Evolutionary conservation across 2,797 vertebrate genomes (phyloP).

Genomic region (Parauchenoglanis punctatus): DNA sequence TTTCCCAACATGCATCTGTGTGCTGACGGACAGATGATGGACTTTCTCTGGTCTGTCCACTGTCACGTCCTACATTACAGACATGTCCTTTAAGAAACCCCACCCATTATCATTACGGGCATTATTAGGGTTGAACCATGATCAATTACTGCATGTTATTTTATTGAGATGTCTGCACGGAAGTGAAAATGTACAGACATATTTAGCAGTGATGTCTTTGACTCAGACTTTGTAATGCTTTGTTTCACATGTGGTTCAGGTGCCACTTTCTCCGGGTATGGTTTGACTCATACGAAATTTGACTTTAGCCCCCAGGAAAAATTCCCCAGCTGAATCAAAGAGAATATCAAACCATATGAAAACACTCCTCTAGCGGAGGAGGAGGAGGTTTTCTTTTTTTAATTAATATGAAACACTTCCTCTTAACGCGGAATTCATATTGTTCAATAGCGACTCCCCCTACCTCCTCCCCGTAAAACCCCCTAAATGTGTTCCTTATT

Average conservation of each 20-base stretch:
- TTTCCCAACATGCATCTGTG: neutral
- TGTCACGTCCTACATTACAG: neutral
- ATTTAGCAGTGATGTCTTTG: slow-evolving; percentile 39
- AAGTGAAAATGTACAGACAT: neutral
- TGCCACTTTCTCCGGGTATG: slow-evolving; percentile 59
- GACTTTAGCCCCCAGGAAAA: slow-evolving; percentile 45
- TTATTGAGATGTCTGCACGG: neutral
- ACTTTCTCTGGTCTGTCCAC: neutral
- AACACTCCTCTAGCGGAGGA: neutral
- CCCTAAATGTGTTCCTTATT: neutral
- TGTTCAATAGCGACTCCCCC: neutral
- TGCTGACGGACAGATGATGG: neutral
- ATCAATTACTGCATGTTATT: neutral
- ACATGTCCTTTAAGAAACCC: neutral
- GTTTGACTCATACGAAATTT: slow-evolving; percentile 58
- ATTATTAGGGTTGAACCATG: too few relatives aligned
- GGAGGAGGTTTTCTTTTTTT: neutral
- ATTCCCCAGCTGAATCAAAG: slow-evolving; percentile 43
- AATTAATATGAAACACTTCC: slow-evolving; percentile 28
- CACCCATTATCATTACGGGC: too few relatives aligned
- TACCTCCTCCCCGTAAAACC: neutral
- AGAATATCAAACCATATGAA: slow-evolving; percentile 44
- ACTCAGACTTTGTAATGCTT: slow-evolving; percentile 26
- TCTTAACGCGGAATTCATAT: neutral
- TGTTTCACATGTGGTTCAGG: slow-evolving; percentile 52